phyloP scores from a whole-genome alignment of 2,888 invertebrate species.

The Cantharis flavilabris region DNA sequence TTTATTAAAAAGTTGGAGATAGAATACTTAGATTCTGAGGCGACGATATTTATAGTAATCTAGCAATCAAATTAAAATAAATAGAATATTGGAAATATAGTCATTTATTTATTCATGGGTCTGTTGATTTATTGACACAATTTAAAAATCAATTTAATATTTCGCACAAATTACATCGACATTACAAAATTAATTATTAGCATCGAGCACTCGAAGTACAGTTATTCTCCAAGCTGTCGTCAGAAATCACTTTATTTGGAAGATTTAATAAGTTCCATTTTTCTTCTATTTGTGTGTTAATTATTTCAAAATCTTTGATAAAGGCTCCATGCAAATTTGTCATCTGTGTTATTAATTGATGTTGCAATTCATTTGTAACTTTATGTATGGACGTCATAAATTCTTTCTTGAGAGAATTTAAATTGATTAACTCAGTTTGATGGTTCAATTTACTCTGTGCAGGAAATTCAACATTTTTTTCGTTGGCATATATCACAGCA shows the following conservation, averaged over 20 bases:
- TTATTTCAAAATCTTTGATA: conserved; percentile 45
- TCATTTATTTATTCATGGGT: too few relatives aligned
- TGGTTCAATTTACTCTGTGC: not conserved
- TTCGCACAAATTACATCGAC: not conserved
- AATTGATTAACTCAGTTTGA: not conserved
- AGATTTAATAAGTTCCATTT: conserved; percentile 45
- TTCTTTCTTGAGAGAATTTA: conserved; percentile 16
- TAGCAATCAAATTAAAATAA: too few relatives aligned
- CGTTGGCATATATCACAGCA: not conserved
- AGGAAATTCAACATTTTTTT: not conserved
- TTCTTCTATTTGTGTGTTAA: conserved; percentile 41
- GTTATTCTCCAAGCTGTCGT: not conserved
- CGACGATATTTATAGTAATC: too few relatives aligned
- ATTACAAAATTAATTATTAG: not conserved
- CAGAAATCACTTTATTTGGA: not conserved
- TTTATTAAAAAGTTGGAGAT: too few relatives aligned
- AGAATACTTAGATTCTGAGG: too few relatives aligned
- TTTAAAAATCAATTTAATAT: not conserved
- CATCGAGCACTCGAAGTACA: not conserved
- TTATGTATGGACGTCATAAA: conserved; percentile 20
- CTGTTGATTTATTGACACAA: not conserved
- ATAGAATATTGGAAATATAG: too few relatives aligned
- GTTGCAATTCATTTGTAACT: conserved; percentile 41
- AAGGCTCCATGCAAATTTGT: conserved; percentile 44
- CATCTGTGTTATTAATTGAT: conserved; percentile 43